phyloP scores from a whole-genome alignment of 2,888 invertebrate genomes.

The Yponomeuta cagnagella region DNA sequence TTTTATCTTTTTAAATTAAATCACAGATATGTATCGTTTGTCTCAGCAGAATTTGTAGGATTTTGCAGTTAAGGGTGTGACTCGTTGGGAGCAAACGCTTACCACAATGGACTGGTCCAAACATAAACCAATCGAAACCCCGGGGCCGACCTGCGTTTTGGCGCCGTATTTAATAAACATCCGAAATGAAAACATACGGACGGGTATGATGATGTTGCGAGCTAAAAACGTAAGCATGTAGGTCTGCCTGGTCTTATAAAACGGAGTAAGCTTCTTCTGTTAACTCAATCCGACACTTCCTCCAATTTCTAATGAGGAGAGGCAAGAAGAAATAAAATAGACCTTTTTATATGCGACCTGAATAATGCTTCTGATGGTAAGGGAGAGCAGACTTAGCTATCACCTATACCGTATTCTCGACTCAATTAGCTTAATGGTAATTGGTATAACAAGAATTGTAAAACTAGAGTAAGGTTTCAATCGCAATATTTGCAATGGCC shows the following conservation, averaged over 20 bases:
- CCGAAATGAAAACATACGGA: not conserved
- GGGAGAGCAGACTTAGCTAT: too few relatives aligned
- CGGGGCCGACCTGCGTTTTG: not conserved
- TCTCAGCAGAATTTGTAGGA: not conserved
- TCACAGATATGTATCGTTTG: too few relatives aligned
- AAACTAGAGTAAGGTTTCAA: too few relatives aligned
- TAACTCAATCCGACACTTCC: not conserved
- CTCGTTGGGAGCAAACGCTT: not conserved
- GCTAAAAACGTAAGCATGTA: constrained; percentile 1
- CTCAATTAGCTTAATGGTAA: too few relatives aligned
- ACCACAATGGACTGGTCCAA: not conserved
- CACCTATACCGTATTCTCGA: too few relatives aligned
- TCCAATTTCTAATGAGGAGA: too few relatives aligned
- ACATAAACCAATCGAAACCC: not conserved
- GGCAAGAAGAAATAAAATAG: too few relatives aligned
- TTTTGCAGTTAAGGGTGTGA: not conserved
- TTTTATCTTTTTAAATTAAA: too few relatives aligned
- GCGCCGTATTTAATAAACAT: not conserved
- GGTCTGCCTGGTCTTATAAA: not conserved
- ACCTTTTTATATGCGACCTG: too few relatives aligned
- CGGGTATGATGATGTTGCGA: not conserved
- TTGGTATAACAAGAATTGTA: too few relatives aligned
- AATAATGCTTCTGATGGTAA: too few relatives aligned
- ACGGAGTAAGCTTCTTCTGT: not conserved
- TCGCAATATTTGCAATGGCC: too few relatives aligned